Evolutionary conservation across 2,113 vertebrate species (phyloP), one percentile per base, ranked within the genome.

Genomic region (Perca flavescens): DNA sequence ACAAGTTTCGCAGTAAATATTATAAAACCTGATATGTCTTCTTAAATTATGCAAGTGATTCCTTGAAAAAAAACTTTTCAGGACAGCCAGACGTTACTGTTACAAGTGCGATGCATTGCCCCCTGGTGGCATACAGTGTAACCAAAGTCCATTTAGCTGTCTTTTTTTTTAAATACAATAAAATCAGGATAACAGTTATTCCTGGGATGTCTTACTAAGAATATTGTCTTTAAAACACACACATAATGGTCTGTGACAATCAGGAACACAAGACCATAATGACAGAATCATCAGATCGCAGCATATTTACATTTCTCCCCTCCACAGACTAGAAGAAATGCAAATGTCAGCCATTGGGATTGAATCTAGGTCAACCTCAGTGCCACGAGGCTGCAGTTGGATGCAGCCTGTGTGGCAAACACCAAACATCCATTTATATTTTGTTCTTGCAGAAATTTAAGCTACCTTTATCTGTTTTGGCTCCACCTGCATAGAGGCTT

Each of bases 341-440:
- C 76, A 73, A 68, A 77, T 70, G 43, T 56, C 34, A 47, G 46
- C 43, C 63, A 54, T 19, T 73, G 43, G 36, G 54, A 79, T 14
- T 43, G 15, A 82, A 79, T 83, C 19, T 68, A 49, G 62, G 76
- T 76, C 62, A 68, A 28, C 14, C 31, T 66, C 4, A n/a, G 53
- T 19, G 63, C 25, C 36, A 52, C 11, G 34, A 61, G 69, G 69
- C 36, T 69, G 21, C 40, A 57, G 47, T 2, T 31, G 52, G 52
- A 65, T 70, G 19, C 36, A 22, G 64, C 43, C n/a, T 72, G 50
- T 36, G 53, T 61, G 34, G 11, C 64, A 52, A 22, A 64, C 10
- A 25, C 63, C 43, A 52, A 19, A 13, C 16, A 21, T 31, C 25
- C 5, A 50, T 67, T 50, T 53, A 19, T 21, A 36, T 69, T 36